Percentiles rank a stretch among this genome's conserved stretches.
Conservation (phyloP, 2,113 vertebrate species). For the Lasiurus borealis region DNA sequence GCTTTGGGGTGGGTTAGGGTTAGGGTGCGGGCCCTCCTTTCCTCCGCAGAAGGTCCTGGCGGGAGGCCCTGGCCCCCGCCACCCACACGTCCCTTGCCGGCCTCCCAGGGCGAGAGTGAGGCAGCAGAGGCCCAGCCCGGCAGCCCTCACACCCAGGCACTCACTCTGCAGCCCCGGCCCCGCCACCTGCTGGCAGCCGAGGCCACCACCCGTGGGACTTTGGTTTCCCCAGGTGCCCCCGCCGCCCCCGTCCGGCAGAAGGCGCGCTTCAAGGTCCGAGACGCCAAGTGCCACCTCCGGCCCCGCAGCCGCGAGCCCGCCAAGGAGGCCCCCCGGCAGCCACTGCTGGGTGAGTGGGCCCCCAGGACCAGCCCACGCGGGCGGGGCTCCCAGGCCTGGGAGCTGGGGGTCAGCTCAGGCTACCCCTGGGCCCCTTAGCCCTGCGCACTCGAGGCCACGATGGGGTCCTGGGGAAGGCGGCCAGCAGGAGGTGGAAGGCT, state of each 20-base stretch:
- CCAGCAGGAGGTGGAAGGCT: background rate
- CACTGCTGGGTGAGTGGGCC: conserved; percentile 88
- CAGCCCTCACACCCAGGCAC: background rate
- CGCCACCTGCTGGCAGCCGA: conserved; percentile 41
- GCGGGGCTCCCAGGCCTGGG: background rate
- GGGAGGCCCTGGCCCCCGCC: no score
- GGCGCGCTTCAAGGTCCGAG: conserved; percentile 96
- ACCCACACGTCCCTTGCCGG: background rate
- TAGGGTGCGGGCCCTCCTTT: background rate
- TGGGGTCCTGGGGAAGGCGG: background rate
- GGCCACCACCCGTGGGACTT: conserved; percentile 61
- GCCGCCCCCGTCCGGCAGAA: conserved; percentile 94
- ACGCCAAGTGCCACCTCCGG: conserved; percentile 95
- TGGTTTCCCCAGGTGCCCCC: conserved; percentile 86
- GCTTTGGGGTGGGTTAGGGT: background rate
- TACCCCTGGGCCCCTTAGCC: background rate
- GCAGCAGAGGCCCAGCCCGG: no score
- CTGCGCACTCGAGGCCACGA: rapidly evolving
- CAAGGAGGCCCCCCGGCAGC: conserved; percentile 89
- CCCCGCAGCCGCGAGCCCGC: conserved; percentile 93
- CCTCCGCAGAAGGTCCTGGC: background rate
- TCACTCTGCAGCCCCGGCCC: background rate
- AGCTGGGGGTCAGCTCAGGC: background rate
- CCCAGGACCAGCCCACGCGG: no score
- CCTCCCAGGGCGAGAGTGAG: background rate